Percentiles rank a stretch among this genome's conserved stretches.
Evolutionary conservation across 37 sponge, comb jelly and placozoan species (phyloP).

Genomic region (Geodia barretti): DNA sequence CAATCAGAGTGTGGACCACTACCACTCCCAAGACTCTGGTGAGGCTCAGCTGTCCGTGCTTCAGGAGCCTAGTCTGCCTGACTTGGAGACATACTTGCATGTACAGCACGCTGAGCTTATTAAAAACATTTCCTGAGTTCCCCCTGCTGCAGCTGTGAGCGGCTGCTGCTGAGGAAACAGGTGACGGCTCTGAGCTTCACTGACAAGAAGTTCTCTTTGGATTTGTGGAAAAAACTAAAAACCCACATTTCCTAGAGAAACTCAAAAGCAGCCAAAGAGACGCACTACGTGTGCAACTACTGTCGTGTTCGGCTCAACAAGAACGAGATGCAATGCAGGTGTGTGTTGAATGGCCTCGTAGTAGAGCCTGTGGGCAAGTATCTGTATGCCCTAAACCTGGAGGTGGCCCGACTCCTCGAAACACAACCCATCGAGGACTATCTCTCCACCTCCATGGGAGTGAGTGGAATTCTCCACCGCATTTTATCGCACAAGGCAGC

Average conservation of each 20-base stretch:
- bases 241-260: not conserved
- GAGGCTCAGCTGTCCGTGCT: not conserved
- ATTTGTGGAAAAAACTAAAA: conserved; percentile 15
- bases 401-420: no score
- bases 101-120: conserved; percentile 18
- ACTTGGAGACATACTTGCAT: conserved; percentile 4
- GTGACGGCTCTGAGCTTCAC: conserved; percentile 9
- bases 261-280: not conserved
- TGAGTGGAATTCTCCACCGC: no score
- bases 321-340: conserved; percentile 26
- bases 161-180: conserved; percentile 9
- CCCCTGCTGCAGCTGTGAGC: conserved; percentile 48
- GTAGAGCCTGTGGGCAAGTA: conserved; percentile 15
- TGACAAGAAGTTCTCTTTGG: conserved; percentile 14
- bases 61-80: not conserved
- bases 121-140: conserved; percentile 17
- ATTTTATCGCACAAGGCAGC: no score
- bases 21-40: no score
- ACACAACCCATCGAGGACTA: no score
- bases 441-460: no score
- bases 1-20: conserved; percentile 1
- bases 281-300: conserved; percentile 24
- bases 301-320: conserved; percentile 21
- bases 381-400: conserved; percentile 12
- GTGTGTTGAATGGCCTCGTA: conserved; percentile 31